Evolutionary conservation across 2,797 vertebrate species (phyloP), one percentile per base, ranked within the genome.

Genomic region (Anguilla pacifica): DNA sequence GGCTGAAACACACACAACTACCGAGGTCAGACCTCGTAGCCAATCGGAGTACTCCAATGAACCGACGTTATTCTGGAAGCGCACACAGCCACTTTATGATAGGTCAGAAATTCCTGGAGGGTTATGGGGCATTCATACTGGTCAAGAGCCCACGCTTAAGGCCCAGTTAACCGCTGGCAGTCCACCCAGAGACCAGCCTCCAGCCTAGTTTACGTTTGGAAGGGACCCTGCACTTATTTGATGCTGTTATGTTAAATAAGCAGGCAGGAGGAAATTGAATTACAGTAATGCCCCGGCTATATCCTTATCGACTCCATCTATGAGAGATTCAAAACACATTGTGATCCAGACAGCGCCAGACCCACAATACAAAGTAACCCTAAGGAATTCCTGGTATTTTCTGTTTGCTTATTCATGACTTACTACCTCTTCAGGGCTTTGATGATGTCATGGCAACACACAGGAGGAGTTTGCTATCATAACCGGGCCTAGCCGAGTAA

Each of bases 211-310:
- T 93, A 92, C 81, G 90, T 91, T 90, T 39, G 10, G 79, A 90
- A 92, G 90, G 90, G 86, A 39, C 84, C 13, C 88, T 85, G 86
- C 92, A 91, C 92, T 90, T 90, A 93, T 93, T 92, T 92, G 91
- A 94, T 92, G 94, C 93, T 94, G 94, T 94, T 94, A 93, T 95
- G 94, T 92, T 94, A 92, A 95, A 95, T 93, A 93, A 90, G 86
- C 93, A 92, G 86, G 43, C 91, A 92, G 93, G 89, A 91, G 93
- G 93, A 94, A 95, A 95, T 94, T 92, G 85, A 94, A 93, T 95
- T 92, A 93, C 88, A 88, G 88, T 91, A 89, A 31, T 88, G 88
- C 51, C 86, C 85, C 89, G 88, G 85, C 3, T 86, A 88, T 91
- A 90, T 92, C 90, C 88, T 93, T 93, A 94, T 94, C 93, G 90